A percentile compares a stretch with the other conserved stretches of the same genome.
Conservation (phyloP, 1,140 invertebrate species). For the Drosophila subpulchrella region DNA sequence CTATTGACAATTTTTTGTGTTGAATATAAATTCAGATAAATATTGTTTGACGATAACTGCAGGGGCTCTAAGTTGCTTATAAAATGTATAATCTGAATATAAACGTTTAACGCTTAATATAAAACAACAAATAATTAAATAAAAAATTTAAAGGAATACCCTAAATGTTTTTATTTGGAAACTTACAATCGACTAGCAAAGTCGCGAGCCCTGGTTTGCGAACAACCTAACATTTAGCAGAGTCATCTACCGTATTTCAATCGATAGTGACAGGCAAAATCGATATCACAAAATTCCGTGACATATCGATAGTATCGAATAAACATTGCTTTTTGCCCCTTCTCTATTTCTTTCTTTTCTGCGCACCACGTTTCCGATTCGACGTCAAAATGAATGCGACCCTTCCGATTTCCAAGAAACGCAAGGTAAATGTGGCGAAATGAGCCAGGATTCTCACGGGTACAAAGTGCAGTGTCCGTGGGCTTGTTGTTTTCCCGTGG, state of each 20-base stretch:
- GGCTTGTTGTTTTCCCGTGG: conserved; percentile 4
- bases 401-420: conserved; percentile 85
- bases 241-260: neutral
- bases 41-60: too few species aligned
- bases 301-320: too few species aligned
- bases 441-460: conserved; percentile 1
- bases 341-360: conserved; percentile 74
- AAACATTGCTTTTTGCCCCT: neutral
- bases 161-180: too few species aligned
- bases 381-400: conserved; percentile 85
- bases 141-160: too few species aligned
- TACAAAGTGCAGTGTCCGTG: neutral
- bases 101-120: too few species aligned
- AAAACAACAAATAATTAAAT: too few species aligned
- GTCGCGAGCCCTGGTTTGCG: neutral
- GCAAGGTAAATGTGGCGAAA: conserved; percentile 84
- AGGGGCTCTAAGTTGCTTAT: too few species aligned
- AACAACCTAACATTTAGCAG: neutral
- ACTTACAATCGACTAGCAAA: neutral
- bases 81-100: too few species aligned
- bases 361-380: conserved; percentile 82
- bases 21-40: too few species aligned
- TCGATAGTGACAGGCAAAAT: too few species aligned
- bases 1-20: too few species aligned
- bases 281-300: too few species aligned